Evolutionary conservation across 2,888 invertebrate genomes (phyloP), one percentile per base, ranked within the genome.

Genomic region (Trachelus troglodyta): DNA sequence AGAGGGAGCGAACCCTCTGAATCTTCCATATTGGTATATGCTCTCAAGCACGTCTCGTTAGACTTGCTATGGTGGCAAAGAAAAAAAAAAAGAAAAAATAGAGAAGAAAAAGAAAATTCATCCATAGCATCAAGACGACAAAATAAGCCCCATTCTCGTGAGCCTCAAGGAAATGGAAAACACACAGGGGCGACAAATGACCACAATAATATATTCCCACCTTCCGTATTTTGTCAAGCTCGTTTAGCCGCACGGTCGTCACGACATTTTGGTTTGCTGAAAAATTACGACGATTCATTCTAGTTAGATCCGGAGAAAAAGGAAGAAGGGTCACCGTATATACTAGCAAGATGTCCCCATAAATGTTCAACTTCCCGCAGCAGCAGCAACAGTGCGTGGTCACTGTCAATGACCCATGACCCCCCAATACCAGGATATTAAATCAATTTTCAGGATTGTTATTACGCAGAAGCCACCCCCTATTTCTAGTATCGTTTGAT

Each of bases 141-240:
- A 56, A 56, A 56, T 9, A 23, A 56, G 56, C 23, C 9, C 1
- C 56, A 23, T 56, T 15, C 23, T 23, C 56, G 56, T 56, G 56
- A 56, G 56, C 23, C 56, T 56, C 31, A 1, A 34, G 71, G 71
- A 71, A 71, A 71, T 33, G 34, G 71, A 31, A 71, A 34, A 34
- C 71, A 71, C 31, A 71, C 71, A 34, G 71, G 34, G 31, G 71
- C 77, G 75, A 83, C 80, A 82, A 80, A 83, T 83, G 81, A 78
- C 31, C 77, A 79, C 81, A 84, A 81, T 85, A 87, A 87, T 85
- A 85, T 83, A 85, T 87, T 83, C 77, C 73, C 82, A 86, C 86
- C 88, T 89, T 89, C 87, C 85, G 89, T 86, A 87, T 89, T 89
- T 89, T 88, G 88, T 89, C 87, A 89, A 86, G 87, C 88, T 89